Evolutionary conservation across 1,140 invertebrate genomes (phyloP).

Genomic region (Dreissena rostriformis): DNA sequence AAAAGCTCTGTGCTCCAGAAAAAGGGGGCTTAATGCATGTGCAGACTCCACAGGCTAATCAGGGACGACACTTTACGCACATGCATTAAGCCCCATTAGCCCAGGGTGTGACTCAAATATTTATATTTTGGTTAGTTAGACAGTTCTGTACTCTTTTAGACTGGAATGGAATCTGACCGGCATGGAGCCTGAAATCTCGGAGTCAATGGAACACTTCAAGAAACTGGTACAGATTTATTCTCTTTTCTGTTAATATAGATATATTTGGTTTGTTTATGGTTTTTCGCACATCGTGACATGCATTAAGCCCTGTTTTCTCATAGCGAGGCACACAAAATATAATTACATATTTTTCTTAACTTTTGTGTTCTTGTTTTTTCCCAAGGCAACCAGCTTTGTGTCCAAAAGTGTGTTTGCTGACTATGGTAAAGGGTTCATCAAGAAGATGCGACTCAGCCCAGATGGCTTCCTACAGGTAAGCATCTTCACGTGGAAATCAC

Average conservation of each 20-base stretch:
- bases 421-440: conserved; percentile 73
- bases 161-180: conserved; percentile 62
- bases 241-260: background rate
- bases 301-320: too few species aligned
- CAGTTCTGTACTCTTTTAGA: conserved; percentile 34
- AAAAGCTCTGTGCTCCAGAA: too few species aligned
- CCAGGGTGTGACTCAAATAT: too few species aligned
- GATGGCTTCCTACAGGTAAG: conserved; percentile 72
- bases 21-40: too few species aligned
- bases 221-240: conserved; percentile 52
- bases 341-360: conserved; percentile 1
- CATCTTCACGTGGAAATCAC: background rate
- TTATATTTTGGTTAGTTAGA: too few species aligned
- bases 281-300: background rate
- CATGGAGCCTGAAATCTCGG: conserved; percentile 59
- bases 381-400: conserved; percentile 63
- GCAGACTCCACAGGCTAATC: too few species aligned
- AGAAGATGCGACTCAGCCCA: conserved; percentile 70
- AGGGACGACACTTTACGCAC: too few species aligned
- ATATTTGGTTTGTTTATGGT: background rate
- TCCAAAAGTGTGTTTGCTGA: conserved; percentile 58
- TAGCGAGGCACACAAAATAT: background rate
- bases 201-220: conserved; percentile 56
- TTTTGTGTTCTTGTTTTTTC: background rate
- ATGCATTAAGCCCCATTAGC: too few species aligned